Evolutionary conservation across 2,113 vertebrate species (phyloP).

Genomic region (Zootoca vivipara): DNA sequence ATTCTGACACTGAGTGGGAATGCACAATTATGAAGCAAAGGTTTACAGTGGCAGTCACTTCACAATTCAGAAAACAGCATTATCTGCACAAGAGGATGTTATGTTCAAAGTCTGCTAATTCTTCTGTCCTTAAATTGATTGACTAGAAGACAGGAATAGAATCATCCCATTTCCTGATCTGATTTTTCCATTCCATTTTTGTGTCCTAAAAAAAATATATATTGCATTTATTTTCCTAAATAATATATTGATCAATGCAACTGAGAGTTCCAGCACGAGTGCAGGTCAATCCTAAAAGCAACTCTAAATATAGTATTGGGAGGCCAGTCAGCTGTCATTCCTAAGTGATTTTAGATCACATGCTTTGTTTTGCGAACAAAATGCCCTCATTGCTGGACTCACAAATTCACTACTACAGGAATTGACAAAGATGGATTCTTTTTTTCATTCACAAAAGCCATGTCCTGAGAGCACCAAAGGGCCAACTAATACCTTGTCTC

Average conservation of each 20-base stretch:
- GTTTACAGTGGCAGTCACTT: neutral
- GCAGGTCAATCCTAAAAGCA: neutral
- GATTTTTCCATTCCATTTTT: constrained; percentile 5
- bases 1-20: neutral
- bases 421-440: neutral
- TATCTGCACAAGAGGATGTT: neutral
- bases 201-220: too few relatives aligned
- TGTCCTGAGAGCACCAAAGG: neutral
- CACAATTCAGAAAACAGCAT: neutral
- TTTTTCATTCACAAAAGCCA: neutral
- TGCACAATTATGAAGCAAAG: neutral
- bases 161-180: neutral
- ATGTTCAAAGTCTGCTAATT: neutral
- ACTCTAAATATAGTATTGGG: constrained; percentile 7
- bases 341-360: neutral
- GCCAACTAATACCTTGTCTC: neutral
- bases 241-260: constrained; percentile 9
- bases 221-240: constrained; percentile 1
- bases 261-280: neutral
- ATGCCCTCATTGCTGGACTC: neutral
- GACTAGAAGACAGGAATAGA: neutral
- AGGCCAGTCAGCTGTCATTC: neutral
- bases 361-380: neutral
- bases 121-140: neutral
- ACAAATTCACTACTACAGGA: neutral